Evolutionary conservation across 2,113 vertebrate species (phyloP).

Genomic region (Notothenia coriiceps): DNA sequence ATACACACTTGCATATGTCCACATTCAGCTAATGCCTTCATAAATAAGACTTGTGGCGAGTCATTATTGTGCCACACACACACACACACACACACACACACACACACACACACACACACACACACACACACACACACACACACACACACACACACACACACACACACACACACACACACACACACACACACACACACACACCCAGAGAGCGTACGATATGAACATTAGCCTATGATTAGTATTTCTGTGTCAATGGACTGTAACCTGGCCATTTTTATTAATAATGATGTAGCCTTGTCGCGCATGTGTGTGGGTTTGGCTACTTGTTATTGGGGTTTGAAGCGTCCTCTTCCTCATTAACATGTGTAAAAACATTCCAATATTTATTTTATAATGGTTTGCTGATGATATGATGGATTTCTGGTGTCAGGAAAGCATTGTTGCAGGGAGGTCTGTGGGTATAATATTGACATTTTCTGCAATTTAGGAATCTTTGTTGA

Average conservation of each 20-base stretch:
- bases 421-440: too few species aligned
- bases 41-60: not conserved
- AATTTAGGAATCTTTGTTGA: too few species aligned
- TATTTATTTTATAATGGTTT: too few species aligned
- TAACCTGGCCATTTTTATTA: not conserved
- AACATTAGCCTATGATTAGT: not conserved
- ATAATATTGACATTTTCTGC: too few species aligned
- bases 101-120: not conserved
- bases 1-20: not conserved
- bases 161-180: not conserved
- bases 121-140: not conserved
- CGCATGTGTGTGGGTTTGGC: not conserved
- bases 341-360: too few species aligned
- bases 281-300: not conserved
- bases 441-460: too few species aligned
- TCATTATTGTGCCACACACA: constrained; percentile 5
- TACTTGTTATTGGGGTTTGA: not conserved
- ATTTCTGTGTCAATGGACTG: not conserved
- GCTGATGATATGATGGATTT: too few species aligned
- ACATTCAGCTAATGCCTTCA: not conserved
- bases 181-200: not conserved
- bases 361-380: too few species aligned
- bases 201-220: not conserved
- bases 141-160: not conserved
- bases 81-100: not conserved